A percentile compares a stretch with the other conserved stretches of the same genome.
Conservation (phyloP, 2,797 vertebrate species). For the Coluber constrictor region DNA sequence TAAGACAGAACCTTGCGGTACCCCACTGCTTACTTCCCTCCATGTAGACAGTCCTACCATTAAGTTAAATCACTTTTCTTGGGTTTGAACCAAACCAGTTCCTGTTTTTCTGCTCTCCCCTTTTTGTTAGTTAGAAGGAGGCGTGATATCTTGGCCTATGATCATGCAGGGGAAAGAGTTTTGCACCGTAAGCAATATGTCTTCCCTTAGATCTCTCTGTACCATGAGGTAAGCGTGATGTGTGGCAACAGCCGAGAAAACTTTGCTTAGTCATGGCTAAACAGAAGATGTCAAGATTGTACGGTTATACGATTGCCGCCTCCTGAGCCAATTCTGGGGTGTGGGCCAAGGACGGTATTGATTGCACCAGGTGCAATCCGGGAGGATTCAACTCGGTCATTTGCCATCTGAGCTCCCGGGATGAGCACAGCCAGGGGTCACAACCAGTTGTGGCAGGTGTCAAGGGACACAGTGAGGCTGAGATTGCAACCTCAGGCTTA, state of each 20-base stretch:
- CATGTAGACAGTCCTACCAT: no score
- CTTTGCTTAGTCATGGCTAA: background rate
- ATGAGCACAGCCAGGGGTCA: background rate
- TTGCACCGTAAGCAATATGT: background rate
- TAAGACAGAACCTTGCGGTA: no score
- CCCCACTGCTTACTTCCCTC: no score
- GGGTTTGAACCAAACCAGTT: background rate
- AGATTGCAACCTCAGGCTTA: background rate
- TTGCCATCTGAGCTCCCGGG: background rate
- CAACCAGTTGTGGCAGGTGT: background rate
- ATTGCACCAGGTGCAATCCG: background rate
- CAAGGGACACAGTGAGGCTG: background rate
- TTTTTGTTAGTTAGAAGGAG: no score
- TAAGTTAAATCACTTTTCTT: no score
- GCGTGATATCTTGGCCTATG: no score
- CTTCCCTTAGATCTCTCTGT: background rate
- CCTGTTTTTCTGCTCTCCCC: background rate
- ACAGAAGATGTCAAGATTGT: background rate
- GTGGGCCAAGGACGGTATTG: background rate
- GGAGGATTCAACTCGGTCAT: no score
- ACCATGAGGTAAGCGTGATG: background rate
- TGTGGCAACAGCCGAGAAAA: background rate
- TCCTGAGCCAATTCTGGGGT: background rate
- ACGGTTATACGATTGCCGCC: background rate
- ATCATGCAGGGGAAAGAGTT: background rate